Percentiles rank a stretch among this genome's conserved stretches.
Conservation (phyloP, 2,113 vertebrate genomes). For the Malurus cyaneus region DNA sequence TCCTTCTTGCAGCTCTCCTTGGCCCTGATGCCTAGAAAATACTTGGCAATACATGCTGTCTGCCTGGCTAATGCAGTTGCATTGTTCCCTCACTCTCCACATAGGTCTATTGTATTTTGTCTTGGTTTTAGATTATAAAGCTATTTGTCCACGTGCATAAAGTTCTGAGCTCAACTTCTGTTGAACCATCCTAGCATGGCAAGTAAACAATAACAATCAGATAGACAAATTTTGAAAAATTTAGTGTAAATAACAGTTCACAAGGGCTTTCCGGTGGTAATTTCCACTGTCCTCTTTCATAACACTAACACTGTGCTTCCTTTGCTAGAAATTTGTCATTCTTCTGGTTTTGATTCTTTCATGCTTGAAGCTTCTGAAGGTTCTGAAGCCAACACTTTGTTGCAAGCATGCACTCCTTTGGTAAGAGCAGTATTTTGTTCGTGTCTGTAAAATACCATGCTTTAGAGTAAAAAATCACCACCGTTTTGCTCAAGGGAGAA, state of each 20-base stretch:
- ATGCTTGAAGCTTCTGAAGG: background rate
- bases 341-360: slow-evolving; percentile 29
- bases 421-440: background rate
- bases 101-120: background rate
- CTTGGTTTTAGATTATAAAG: background rate
- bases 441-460: background rate
- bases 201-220: background rate
- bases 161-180: background rate
- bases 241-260: background rate
- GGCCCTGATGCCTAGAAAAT: slow-evolving; percentile 16
- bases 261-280: background rate
- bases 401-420: background rate
- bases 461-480: background rate
- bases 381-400: background rate
- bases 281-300: background rate
- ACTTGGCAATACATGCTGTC: slow-evolving; percentile 12
- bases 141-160: background rate
- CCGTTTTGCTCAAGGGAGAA: background rate
- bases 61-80: slow-evolving; percentile 24
- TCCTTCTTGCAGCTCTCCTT: slow-evolving; percentile 2
- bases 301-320: background rate
- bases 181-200: background rate
- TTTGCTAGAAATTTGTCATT: background rate
- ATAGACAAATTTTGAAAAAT: background rate
- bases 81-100: background rate